phyloP scores from a whole-genome alignment of 2,113 vertebrate species.

The Sarotherodon lohbergeri region DNA sequence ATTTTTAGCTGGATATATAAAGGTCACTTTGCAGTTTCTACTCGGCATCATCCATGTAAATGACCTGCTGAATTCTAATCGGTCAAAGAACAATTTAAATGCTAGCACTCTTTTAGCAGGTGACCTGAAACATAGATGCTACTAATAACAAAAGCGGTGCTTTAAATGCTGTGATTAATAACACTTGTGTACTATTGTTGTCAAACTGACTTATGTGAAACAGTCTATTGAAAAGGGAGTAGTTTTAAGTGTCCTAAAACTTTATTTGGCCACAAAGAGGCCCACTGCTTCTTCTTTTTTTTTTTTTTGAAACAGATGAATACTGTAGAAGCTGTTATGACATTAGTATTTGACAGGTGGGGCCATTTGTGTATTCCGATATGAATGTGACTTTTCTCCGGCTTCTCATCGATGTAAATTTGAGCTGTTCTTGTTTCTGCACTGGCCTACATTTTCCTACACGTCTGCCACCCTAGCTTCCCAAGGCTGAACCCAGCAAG shows the following conservation, averaged over 20 bases:
- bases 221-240: not conserved
- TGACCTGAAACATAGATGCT: not conserved
- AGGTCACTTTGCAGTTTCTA: not conserved
- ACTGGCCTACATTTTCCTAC: constrained; percentile 59
- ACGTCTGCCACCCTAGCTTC: constrained; percentile 56
- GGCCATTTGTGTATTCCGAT: not conserved
- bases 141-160: not conserved
- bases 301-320: not conserved
- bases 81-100: not conserved
- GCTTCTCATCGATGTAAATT: constrained; percentile 39
- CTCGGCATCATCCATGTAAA: not conserved
- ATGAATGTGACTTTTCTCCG: constrained; percentile 2
- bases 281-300: not conserved
- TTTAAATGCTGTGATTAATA: not conserved
- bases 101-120: not conserved
- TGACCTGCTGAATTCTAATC: not conserved
- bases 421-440: constrained; percentile 60
- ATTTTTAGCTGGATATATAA: not conserved
- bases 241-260: not conserved
- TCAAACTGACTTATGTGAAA: not conserved
- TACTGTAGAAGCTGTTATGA: not conserved
- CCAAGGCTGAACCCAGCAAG: constrained; percentile 65
- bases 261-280: not conserved
- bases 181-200: not conserved
- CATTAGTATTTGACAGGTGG: not conserved